These are phyloP conservation scores for Hydractinia symbiolongicarpus DNA, from an alignment of 30 jellyfish, hydroid and myxozoan species.

Conservation along the genomic window DNA sequence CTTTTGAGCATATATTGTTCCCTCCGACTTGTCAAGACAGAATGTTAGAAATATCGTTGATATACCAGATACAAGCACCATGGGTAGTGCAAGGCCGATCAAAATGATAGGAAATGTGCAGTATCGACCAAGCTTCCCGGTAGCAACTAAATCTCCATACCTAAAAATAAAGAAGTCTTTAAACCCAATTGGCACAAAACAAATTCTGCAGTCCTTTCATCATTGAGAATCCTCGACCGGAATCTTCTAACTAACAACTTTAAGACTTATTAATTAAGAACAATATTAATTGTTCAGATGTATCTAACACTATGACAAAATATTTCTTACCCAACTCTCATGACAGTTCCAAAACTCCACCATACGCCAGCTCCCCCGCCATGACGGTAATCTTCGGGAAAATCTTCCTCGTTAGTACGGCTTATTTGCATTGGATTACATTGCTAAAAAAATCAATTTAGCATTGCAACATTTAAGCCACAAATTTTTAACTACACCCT, in stretches of 20 bases:
- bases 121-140: background rate
- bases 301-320: background rate
- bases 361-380: constrained; percentile 21
- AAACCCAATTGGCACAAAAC: background rate
- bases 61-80: background rate
- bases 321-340: constrained; percentile 11
- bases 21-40: background rate
- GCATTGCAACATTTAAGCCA: background rate
- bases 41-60: constrained; percentile 6
- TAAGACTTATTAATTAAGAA: background rate
- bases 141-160: background rate
- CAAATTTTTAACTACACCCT: background rate
- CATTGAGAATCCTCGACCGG: too few species aligned
- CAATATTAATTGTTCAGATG: background rate
- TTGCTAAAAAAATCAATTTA: background rate
- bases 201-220: too few species aligned
- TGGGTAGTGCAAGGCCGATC: background rate
- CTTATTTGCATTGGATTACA: constrained; percentile 12
- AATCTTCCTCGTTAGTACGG: constrained; percentile 18
- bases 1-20: background rate
- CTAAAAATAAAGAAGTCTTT: background rate
- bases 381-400: background rate
- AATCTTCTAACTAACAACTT: background rate
- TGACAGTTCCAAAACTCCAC: constrained; percentile 11
- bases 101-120: background rate